Percentiles rank a stretch among this genome's conserved stretches.
phyloP scores from a whole-genome alignment of 2,113 vertebrate species.

The Heterotilapia buettikoferi region DNA sequence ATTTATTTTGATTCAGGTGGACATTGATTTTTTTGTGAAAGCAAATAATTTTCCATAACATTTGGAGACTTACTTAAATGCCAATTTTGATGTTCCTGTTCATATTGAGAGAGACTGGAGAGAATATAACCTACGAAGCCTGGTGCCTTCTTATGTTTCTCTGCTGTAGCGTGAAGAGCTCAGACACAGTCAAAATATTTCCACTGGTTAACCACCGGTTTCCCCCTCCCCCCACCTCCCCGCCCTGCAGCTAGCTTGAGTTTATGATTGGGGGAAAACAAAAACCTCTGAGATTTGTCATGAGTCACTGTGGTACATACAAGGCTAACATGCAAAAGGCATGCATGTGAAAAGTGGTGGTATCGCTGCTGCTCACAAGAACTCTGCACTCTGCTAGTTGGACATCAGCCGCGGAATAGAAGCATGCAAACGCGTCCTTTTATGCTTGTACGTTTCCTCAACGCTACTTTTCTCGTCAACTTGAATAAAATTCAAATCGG shows the following conservation, averaged over 20 bases:
- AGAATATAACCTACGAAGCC: not conserved
- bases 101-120: not conserved
- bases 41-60: not conserved
- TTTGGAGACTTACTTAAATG: not conserved
- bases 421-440: not conserved
- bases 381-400: not conserved
- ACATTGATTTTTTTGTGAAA: not conserved
- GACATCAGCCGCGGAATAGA: not conserved
- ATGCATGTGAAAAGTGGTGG: not conserved
- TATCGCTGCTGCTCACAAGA: not conserved
- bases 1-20: not conserved
- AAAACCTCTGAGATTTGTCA: slow-evolving; percentile 63
- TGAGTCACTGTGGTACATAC: slow-evolving; percentile 47
- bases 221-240: slow-evolving; percentile 6
- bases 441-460: not conserved
- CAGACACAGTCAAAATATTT: slow-evolving; percentile 53
- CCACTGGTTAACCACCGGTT: slow-evolving; percentile 69
- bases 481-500: not conserved
- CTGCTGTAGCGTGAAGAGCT: not conserved
- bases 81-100: not conserved
- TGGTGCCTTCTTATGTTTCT: not conserved
- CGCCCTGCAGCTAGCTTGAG: not conserved
- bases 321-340: not conserved
- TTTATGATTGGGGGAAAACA: slow-evolving; percentile 6
- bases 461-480: not conserved